Evolutionary conservation across 2,888 invertebrate species (phyloP).

Genomic region (Meta bourneti): DNA sequence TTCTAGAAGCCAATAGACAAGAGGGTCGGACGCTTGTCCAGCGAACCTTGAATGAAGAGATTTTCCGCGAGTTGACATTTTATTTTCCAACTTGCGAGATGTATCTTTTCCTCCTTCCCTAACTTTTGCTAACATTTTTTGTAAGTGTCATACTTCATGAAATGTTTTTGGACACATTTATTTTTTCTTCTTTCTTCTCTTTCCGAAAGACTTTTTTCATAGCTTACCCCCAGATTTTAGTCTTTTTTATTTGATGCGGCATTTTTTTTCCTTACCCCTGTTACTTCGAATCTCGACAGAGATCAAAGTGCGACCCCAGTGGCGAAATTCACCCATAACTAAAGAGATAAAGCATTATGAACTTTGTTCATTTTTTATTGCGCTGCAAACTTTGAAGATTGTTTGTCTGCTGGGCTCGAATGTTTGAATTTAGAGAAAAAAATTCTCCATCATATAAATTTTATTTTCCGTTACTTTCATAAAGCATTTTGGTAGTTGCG

Average conservation of each 20-base stretch:
- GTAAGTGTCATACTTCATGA: constrained; percentile 58
- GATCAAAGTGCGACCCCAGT: constrained; percentile 44
- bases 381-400: neutral
- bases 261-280: constrained; percentile 22
- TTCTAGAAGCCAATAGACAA: constrained; percentile 45
- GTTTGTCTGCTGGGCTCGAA: neutral
- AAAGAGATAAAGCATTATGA: constrained; percentile 31
- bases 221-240: constrained; percentile 3
- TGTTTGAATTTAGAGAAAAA: neutral
- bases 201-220: constrained; percentile 1
- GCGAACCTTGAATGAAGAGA: constrained; percentile 63
- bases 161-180: constrained; percentile 57
- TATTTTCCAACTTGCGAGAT: constrained; percentile 47
- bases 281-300: constrained; percentile 19
- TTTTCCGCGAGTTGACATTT: constrained; percentile 66
- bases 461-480: neutral
- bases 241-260: neutral
- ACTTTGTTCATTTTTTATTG: neutral
- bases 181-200: constrained; percentile 39
- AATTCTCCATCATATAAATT: neutral
- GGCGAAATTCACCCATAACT: constrained; percentile 15
- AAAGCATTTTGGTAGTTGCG: too few species aligned
- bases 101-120: constrained; percentile 36
- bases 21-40: constrained; percentile 12
- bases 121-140: constrained; percentile 50